Percentiles rank a stretch among this genome's conserved stretches.
Conservation (phyloP, 92 coral and sea anemone species). For the Epizoanthus stellaris region DNA sequence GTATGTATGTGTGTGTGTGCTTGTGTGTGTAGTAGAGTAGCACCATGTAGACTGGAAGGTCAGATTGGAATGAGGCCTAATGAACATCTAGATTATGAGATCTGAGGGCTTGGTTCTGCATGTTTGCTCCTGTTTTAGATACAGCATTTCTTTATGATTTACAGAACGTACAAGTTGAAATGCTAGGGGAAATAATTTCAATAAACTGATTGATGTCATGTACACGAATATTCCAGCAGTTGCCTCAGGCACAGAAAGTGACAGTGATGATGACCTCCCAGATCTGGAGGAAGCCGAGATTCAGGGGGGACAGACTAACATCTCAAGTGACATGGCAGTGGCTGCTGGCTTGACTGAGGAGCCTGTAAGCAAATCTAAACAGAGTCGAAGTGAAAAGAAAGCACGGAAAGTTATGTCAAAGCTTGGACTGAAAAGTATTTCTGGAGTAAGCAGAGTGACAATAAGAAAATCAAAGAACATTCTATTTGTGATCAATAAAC, state of each 20-base stretch:
- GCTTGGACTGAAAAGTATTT: slow-evolving; percentile 85
- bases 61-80: slow-evolving; percentile 77
- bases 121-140: too few species aligned
- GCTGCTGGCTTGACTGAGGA: slow-evolving; percentile 94
- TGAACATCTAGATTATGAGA: slow-evolving; percentile 98
- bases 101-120: slow-evolving; percentile 84
- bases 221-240: slow-evolving; percentile 37
- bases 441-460: slow-evolving; percentile 89
- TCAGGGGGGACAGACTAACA: slow-evolving; percentile 61
- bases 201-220: not conserved
- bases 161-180: too few species aligned
- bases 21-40: slow-evolving; percentile 64
- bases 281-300: slow-evolving; percentile 88
- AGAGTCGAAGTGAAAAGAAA: slow-evolving; percentile 97
- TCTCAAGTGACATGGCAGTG: slow-evolving; percentile 89
- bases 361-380: slow-evolving; percentile 92
- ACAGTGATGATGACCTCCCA: slow-evolving; percentile 97
- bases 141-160: too few species aligned
- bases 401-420: slow-evolving; percentile 90
- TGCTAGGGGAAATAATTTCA: not conserved
- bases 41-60: slow-evolving; percentile 61
- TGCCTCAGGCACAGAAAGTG: slow-evolving; percentile 99
- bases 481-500: slow-evolving; percentile 90
- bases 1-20: slow-evolving; percentile 34
- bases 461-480: slow-evolving; percentile 98